Base-by-base conservation (phyloP, 2,888 invertebrate species). In the Hemaris fuciformis region DNA sequence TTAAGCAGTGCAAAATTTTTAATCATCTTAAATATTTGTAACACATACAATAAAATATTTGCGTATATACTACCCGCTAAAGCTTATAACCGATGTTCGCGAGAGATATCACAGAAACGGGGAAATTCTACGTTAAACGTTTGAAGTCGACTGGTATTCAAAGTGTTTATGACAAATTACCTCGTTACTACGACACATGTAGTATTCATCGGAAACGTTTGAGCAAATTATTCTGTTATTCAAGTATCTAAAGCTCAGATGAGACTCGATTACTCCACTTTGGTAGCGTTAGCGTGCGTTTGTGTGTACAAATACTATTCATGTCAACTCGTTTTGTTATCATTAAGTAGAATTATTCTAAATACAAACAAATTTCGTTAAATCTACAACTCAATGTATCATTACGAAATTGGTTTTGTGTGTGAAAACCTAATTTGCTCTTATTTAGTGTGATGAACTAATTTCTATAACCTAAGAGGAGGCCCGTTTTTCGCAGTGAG, bases 101-200 rank as follows among this genome's bases (percentile, higher is more conserved):
- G 15, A 72, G 68, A 67, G 68, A 70, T 72, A 68, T 73, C 68
- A 61, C 62, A 65, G 64, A 68, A 63, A 66, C 25, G 67, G 65
- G 63, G 68, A 70, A 76, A 74, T 74, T 73, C 68, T 68, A 69
- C 67, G 77, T 76, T 71, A 73, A 72, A 68, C 68, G 67, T 69
- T 60, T 60, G 41, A 60, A 48, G 60, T 60, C 66, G 69, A 68
- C 67, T 69, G 69, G 68, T 74, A 74, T 74, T 74, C 74, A 73
- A 73, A 66, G 66, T 72, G 72, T 75, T 76, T 71, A 74, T 60
- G 48, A 60, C 48, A 41, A 60, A 60, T 60, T 60, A 53, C 75
- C 72, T 71, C 72, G 71, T 71, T 71, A 69, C 69, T 66, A 72
- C 68, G 73, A 72, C 70, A 70, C 68, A 73, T 74, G 69, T 68